Base-by-base conservation (phyloP, 2,888 invertebrate species). In the Poecilobothrus nobilitatus region DNA sequence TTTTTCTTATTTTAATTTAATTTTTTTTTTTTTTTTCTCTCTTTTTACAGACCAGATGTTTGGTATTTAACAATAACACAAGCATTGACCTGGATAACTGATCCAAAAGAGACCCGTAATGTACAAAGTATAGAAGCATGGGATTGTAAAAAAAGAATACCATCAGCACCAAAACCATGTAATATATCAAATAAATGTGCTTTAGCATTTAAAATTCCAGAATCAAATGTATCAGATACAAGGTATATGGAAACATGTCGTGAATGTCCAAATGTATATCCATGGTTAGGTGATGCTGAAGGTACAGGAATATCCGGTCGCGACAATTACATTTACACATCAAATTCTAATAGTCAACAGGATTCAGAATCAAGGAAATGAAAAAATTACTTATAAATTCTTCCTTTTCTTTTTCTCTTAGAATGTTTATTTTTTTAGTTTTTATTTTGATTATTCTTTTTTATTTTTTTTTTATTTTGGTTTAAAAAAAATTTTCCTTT, bases 51-150 rank as follows among this genome's bases (percentile, higher is more conserved):
- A 73, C 86, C 89, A 67, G 94, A 94, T 79, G 92, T 94, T 10
- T 93, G 91, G 86, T 91, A 92, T 76, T 90, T 94, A 41, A 94
- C 94, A 5, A 86, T 89, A 41, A 94, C 94, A 0, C 94, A 95
- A 84, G 90, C 91, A n/a, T 81, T 95, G 70, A 91, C 92, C 63
- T 95, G 94, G 91, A 91, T 94, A 80, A 93, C 94, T 0, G 94
- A 94, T 75, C 94, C 94, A 0, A 89, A 89, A 76, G 84, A 91
- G 1, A 79, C 86, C 4, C 89, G 88, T 73, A 82, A 88, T 12
- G 80, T 95, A 53, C 84, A 79, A 75, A 88, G 86, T 76, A 92
- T 88, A 76, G 94, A 94, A 70, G 85, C 92, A 0, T 95, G 94
- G 94, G 86, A 87, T 66, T 94, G 94, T 77, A 87, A 87, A 74